Conservation (phyloP, 2,888 invertebrate genomes). For the Acrobasis repandana region DNA sequence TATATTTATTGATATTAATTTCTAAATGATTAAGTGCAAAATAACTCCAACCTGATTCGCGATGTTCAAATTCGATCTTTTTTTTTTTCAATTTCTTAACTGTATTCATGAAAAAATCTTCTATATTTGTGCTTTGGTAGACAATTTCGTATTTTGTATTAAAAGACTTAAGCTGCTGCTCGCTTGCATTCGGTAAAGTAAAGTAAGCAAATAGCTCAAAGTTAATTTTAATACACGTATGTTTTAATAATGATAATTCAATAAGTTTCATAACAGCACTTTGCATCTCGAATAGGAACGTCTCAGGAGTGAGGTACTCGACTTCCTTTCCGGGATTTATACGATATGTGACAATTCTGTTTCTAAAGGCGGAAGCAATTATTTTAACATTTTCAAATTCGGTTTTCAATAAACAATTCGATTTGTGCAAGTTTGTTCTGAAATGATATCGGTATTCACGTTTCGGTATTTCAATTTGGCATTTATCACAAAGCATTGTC, state of each 20-base stretch:
- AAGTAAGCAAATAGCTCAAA: conserved; percentile 27
- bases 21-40: conserved; percentile 26
- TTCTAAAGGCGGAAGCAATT: conserved; percentile 21
- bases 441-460: too few relatives aligned
- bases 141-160: conserved; percentile 23
- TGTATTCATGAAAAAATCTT: conserved; percentile 10
- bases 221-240: conserved; percentile 26
- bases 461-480: too few relatives aligned
- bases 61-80: conserved; percentile 24
- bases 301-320: too few relatives aligned
- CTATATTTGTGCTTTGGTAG: conserved; percentile 17
- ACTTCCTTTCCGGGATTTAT: conserved; percentile 20
- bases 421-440: conserved; percentile 10
- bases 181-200: conserved; percentile 14
- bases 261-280: conserved; percentile 23
- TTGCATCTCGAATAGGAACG: conserved; percentile 18
- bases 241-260: conserved; percentile 19
- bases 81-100: conserved; percentile 19
- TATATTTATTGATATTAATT: conserved; percentile 28
- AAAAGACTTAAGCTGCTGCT: conserved; percentile 27
- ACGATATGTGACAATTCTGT: conserved; percentile 29
- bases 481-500: too few relatives aligned
- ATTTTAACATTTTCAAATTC: conserved; percentile 23
- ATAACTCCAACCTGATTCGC: conserved; percentile 29
- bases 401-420: conserved; percentile 20